These are phyloP conservation scores for Lamprologus lemairii DNA, from an alignment of 2,113 vertebrate species.

Conservation along the genomic window DNA sequence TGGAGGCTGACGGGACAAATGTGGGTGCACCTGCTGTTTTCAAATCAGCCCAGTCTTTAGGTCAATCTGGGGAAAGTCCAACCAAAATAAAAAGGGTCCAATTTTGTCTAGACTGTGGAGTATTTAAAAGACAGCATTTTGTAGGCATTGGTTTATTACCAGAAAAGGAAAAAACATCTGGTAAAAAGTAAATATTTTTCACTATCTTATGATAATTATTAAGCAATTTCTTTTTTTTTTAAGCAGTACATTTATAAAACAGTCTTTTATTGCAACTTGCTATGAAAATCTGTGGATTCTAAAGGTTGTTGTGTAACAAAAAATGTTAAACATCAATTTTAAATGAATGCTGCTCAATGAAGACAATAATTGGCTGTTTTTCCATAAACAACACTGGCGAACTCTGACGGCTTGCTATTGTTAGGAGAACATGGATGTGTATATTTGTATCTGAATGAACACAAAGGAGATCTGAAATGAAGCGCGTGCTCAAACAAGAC, in stretches of 20 bases:
- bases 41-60: neutral
- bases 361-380: neutral
- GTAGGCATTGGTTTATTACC: neutral
- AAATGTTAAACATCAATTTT: neutral
- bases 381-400: neutral
- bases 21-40: conserved; percentile 13
- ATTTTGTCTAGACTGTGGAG: neutral
- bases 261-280: neutral
- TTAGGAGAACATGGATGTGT: conserved; percentile 32
- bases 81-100: neutral
- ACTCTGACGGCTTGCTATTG: conserved; percentile 26
- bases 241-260: rapidly evolving
- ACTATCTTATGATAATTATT: neutral
- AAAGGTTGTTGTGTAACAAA: neutral
- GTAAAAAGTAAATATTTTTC: neutral
- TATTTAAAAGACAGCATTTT: neutral
- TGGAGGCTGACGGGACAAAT: neutral
- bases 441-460: conserved; percentile 42
- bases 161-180: neutral
- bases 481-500: conserved; percentile 53
- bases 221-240: neutral
- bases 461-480: conserved; percentile 50
- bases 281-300: neutral
- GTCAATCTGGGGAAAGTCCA: neutral
- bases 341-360: neutral